Conservation (phyloP, 2,113 vertebrate genomes). For the Protomyctophum bolini region DNA sequence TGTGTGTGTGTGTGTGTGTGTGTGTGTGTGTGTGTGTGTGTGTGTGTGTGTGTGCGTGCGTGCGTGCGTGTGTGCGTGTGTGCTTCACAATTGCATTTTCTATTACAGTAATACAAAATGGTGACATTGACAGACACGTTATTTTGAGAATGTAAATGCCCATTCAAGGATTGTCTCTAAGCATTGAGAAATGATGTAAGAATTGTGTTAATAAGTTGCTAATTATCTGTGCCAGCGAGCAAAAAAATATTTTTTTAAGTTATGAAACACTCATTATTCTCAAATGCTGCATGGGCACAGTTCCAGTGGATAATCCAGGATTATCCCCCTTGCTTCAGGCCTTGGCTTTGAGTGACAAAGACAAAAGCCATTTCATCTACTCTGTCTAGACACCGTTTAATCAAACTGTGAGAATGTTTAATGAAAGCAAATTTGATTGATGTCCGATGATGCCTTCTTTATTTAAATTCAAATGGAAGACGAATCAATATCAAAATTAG, state of each 20-base stretch:
- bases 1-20: too few relatives aligned
- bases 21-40: too few relatives aligned
- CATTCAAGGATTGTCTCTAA: too few relatives aligned
- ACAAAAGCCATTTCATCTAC: conserved; percentile 7
- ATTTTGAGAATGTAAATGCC: too few relatives aligned
- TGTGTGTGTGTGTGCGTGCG: too few relatives aligned
- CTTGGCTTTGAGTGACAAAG: neutral
- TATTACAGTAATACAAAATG: too few relatives aligned
- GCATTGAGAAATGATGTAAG: too few relatives aligned
- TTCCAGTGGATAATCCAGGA: neutral
- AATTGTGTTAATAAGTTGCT: too few relatives aligned
- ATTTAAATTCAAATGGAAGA: conserved; percentile 60
- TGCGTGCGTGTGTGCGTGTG: too few relatives aligned
- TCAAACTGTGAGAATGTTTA: conserved; percentile 21
- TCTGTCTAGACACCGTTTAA: conserved; percentile 23
- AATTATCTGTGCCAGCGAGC: neutral
- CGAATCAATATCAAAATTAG: conserved; percentile 66
- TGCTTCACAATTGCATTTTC: too few relatives aligned
- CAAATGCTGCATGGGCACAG: neutral
- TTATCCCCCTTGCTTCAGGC: neutral
- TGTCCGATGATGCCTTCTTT: conserved; percentile 41
- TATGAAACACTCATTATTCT: too few relatives aligned
- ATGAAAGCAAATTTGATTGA: conserved; percentile 31
- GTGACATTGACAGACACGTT: too few relatives aligned
- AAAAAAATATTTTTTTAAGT: neutral